Evolutionary conservation across 1,140 invertebrate species (phyloP), one percentile per base, ranked within the genome.

Genomic region (Anagrus nilaparvatae): DNA sequence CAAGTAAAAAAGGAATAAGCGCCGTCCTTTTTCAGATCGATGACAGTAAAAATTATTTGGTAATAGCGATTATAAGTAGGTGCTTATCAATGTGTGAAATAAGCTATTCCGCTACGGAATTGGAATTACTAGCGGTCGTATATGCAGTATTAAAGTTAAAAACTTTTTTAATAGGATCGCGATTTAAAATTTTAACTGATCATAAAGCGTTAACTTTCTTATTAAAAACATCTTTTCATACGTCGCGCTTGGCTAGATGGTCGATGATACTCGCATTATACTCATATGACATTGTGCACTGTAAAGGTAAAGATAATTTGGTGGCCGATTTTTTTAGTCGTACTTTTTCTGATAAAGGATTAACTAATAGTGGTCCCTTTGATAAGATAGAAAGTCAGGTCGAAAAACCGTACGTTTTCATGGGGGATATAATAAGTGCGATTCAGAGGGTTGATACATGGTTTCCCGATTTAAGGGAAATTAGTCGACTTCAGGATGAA

Each of bases 21-120:
- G 33, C 33, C 6, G 16, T 35, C 3, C 18, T 38, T 24, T 38
- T 7, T 5, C 36, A 38, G 18, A 25, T 7, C 4, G 24, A 38
- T 27, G 24, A 23, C 4, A 16, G 24, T 5, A 21, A 17, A 23
- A 10, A 38, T 17, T 10, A 17, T 5, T 12, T 12, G 24, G 13
- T 38, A 25, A 25, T 38, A 24, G 14, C 20, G 4, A 4, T 23
- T 7, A 14, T 17, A 13, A 38, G 36, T 16, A 38, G 36, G 24
- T 24, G 14, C 24, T 23, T 38, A 28, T 13, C n/a, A 16, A 31
- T 19, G 16, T 8, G n/a, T 29, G 24, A 40, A 40, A 9, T 29
- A 18, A 40, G 29, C n/a, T 40, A 40, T 29, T 29, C 21, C 9
- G 29, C 25, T 6, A 40, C 38, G 4, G 38, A 40, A 40, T 12